Base-by-base conservation (phyloP, 2,113 vertebrate genomes). In the Uria aalge region DNA sequence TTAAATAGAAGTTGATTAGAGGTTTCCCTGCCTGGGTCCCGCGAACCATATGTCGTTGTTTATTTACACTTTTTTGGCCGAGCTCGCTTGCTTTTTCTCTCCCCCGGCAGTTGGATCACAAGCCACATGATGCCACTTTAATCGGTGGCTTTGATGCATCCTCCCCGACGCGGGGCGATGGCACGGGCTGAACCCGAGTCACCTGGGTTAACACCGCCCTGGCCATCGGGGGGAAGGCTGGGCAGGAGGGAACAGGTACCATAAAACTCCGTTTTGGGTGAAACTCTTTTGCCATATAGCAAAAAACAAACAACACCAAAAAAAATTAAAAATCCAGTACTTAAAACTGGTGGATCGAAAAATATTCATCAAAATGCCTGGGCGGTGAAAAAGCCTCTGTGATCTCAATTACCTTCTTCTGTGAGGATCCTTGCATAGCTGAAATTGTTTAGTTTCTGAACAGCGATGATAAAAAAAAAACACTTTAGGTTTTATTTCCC, bases 401-500 rank as follows among this genome's bases (percentile, higher is more conserved):
- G 96, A 93, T 93, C 95, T 91, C 90, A 93, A 52, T 92, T 95
- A 88, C 92, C 90, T 92, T 79, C 85, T 72, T 84, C 83, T 88
- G 76, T 41, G 63, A 85, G 68, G 75, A 94, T 84, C 74, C 59
- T 79, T 24, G 57, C 96, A 95, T 95, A 94, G 80, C 87, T 95
- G 96, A 62, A 91, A 94, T 94, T 82, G 95, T 95, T 95, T 85
- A 27, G 83, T 85, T 95, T 85, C 91, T 94, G 92, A 95, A 57
- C 62, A 85, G 59, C 72, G 38, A 80, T 53, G 78, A 87, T 90
- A 91, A 93, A 95, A 86, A 88, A 88, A 90, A 92, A 26, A 4
- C 67, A 75, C 81, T 94, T 83, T 20, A 85, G 78, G 82, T 94
- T 96, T 96, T 85, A 92, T 96, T 96, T 95, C 75, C 77, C 77